Base-by-base conservation (phyloP, 2,113 vertebrate species). In the Cebus imitator region DNA sequence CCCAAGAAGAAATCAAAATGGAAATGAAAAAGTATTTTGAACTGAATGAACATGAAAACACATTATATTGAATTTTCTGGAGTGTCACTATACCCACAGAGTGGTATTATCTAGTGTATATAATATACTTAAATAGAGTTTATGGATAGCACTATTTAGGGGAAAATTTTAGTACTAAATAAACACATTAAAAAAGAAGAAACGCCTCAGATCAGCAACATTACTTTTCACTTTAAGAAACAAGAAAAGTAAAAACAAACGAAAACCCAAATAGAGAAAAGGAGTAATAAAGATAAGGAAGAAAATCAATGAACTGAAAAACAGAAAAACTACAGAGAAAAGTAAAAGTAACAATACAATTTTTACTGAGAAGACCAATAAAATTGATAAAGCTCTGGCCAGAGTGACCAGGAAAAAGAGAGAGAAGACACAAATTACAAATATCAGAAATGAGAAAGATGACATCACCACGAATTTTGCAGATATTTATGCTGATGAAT, bases 11-110 rank as follows among this genome's bases (percentile, higher is more conserved):
- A 81, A 89, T 25, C 1, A 87, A 87, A 90, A 78, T 57, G 35
- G 10, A 86, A 80, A 84, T 66, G 43, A 81, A 68, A 83, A 94
- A 91, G 3, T 87, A 79, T 88, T 91, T 87, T 82, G 30, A 90
- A 86, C 30, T 37, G n/a, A 80, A 75, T 37, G 32, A 76, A 68
- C 5, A 18, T 93, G 57, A 86, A 95, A 68, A 76, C 58, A 87
- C 40, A 75, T 8, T 6, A 35, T 30, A 85, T 37, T 3, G 43
- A 30, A 52, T 91, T 90, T 84, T 95, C 3, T 82, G 23, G 18
- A 32, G 9, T 57, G 14, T 7, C 37, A 40, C 12, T 72, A 57
- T 18, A 61, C 16, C 61, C 72, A 1, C 43, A 73, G 13, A 75
- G 72, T 75, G 40, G 40, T 27, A 43, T 11, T 75, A 27, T 27